Evolutionary conservation across 2,113 vertebrate species (phyloP).

Genomic region (Scartelaos histophorus): DNA sequence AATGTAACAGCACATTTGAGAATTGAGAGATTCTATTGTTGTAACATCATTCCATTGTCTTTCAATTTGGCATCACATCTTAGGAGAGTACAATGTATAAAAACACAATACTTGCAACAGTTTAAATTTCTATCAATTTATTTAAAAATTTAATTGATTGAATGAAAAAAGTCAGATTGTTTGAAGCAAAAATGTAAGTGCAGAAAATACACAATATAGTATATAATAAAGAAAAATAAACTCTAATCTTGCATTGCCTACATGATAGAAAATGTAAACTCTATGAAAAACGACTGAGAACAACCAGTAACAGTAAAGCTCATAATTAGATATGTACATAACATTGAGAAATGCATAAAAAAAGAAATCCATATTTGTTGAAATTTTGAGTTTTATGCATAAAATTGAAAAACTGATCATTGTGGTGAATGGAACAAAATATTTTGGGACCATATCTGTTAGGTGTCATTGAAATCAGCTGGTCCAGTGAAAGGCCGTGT

Average conservation of each 20-base stretch:
- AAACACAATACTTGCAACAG: not conserved
- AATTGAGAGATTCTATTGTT: not conserved
- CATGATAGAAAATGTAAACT: slow-evolving; percentile 14
- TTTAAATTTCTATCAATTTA: not conserved
- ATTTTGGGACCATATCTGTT: not conserved
- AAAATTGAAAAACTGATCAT: not conserved
- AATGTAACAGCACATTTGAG: not conserved
- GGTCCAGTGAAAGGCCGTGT: not conserved
- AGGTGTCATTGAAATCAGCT: not conserved
- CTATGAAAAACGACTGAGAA: slow-evolving; percentile 9
- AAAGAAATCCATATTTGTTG: slow-evolving; percentile 11
- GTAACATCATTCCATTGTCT: slow-evolving; percentile 1
- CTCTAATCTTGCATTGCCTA: slow-evolving; percentile 5
- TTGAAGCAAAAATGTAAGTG: slow-evolving; percentile 21
- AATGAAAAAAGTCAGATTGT: slow-evolving; percentile 23
- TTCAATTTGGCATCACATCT: not conserved
- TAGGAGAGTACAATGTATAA: not conserved
- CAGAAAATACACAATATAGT: not conserved
- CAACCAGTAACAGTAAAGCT: slow-evolving; percentile 18
- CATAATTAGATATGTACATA: slow-evolving; percentile 44
- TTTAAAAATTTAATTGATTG: not conserved
- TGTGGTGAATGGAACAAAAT: slow-evolving; percentile 24
- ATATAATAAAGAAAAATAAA: not conserved
- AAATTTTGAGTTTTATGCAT: slow-evolving; percentile 6
- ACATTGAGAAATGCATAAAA: slow-evolving; percentile 19